A percentile compares a stretch with the other conserved stretches of the same genome.
These are phyloP conservation scores for Nansenia antarctica DNA, from an alignment of 2,113 vertebrate species.

Conservation along the genomic window DNA sequence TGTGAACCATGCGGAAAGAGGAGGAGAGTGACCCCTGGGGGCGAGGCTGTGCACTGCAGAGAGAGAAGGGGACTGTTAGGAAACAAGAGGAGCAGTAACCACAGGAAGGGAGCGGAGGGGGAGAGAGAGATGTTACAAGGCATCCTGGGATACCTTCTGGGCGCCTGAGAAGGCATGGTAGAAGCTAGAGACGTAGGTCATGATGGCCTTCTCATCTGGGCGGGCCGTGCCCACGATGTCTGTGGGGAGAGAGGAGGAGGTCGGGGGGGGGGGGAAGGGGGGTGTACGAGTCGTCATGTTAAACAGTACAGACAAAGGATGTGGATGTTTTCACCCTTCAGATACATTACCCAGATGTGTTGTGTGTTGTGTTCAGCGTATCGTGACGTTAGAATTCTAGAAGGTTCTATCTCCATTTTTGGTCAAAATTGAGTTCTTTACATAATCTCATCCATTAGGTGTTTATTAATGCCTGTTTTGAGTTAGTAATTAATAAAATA, in stretches of 20 bases:
- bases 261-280: conserved; percentile 22
- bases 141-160: conserved; percentile 97
- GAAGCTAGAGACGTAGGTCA: conserved; percentile 99
- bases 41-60: conserved; percentile 67
- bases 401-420: too few species aligned
- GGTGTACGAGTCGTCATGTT: conserved; percentile 24
- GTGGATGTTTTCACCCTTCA: too few species aligned
- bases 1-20: conserved; percentile 73
- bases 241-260: conserved; percentile 63
- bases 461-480: too few species aligned
- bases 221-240: conserved; percentile 99
- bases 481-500: too few species aligned
- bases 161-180: conserved; percentile 99
- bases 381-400: too few species aligned
- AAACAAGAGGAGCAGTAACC: conserved; percentile 54
- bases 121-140: conserved; percentile 67
- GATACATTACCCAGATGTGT: too few species aligned
- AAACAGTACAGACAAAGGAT: conserved; percentile 46
- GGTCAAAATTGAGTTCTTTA: too few species aligned
- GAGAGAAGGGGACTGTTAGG: conserved; percentile 75
- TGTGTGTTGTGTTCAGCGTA: too few species aligned
- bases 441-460: too few species aligned
- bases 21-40: conserved; percentile 64
- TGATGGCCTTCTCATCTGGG: conserved; percentile 99
- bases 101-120: conserved; percentile 40